Percentiles rank a stretch among this genome's conserved stretches.
These are phyloP conservation scores for Tangara arthus DNA, from an alignment of 2,797 vertebrate genomes.

Conservation along the genomic window DNA sequence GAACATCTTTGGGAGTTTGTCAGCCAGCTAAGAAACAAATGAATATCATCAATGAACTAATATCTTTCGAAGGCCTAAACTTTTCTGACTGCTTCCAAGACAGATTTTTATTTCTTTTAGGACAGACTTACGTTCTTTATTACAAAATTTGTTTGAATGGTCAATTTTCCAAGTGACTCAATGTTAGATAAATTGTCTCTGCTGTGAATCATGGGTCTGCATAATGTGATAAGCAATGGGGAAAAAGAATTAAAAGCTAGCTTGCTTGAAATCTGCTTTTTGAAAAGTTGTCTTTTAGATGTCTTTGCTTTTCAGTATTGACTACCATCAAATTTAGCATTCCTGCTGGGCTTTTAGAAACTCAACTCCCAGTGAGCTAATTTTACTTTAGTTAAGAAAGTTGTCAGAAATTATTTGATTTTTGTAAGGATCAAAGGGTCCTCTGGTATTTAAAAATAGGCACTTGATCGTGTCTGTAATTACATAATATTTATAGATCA, in stretches of 20 bases:
- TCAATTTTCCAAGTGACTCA: background rate
- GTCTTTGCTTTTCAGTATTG: background rate
- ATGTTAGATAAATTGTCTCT: background rate
- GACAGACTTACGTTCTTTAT: background rate
- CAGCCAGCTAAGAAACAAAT: background rate
- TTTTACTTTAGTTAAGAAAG: background rate
- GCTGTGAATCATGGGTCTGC: background rate
- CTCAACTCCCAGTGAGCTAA: background rate
- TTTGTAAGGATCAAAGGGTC: background rate
- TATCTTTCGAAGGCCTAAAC: background rate
- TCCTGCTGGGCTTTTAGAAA: background rate
- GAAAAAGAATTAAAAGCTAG: background rate
- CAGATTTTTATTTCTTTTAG: background rate
- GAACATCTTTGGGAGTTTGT: background rate
- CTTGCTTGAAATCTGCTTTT: background rate
- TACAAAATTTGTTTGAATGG: background rate
- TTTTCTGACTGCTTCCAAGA: background rate
- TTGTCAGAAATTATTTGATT: background rate
- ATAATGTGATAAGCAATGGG: background rate
- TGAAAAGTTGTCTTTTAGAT: background rate
- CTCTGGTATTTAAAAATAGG: background rate
- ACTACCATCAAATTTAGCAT: background rate
- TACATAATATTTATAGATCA: background rate
- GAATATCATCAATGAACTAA: background rate
- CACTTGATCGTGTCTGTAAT: background rate